Evolutionary conservation across 2,113 vertebrate species (phyloP).

Genomic region (Glareola pratincola): DNA sequence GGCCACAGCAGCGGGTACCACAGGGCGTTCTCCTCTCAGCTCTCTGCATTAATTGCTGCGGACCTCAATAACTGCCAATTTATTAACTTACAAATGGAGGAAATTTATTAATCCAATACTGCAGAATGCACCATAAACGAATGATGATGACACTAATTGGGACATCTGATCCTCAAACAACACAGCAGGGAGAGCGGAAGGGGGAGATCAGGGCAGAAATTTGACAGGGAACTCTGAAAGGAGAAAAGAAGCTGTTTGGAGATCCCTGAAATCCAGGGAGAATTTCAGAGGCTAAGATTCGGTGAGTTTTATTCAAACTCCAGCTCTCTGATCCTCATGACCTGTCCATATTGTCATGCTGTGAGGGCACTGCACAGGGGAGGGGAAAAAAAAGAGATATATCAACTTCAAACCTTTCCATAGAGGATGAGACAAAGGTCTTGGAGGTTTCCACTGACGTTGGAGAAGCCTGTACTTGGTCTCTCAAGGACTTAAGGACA

Average conservation of each 20-base stretch:
- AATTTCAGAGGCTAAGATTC: not conserved
- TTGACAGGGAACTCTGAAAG: not conserved
- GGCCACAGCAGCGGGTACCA: not conserved
- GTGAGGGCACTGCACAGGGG: not conserved
- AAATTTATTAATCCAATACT: not conserved
- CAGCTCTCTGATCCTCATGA: not conserved
- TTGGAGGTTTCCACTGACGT: not conserved
- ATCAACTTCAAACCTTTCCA: not conserved
- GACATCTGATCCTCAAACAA: not conserved
- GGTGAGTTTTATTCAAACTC: not conserved
- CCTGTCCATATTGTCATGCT: not conserved
- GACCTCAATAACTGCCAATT: not conserved
- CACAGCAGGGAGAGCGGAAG: not conserved
- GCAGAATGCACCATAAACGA: not conserved
- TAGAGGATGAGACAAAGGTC: not conserved
- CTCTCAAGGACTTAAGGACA: not conserved
- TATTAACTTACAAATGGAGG: not conserved
- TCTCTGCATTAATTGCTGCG: fast-evolving
- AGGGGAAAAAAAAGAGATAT: too few species aligned
- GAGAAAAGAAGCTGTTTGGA: not conserved
- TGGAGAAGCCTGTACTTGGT: not conserved
- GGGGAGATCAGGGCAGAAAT: not conserved
- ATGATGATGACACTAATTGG: not conserved
- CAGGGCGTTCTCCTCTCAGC: not conserved
- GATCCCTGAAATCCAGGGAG: not conserved